phyloP scores from a whole-genome alignment of 2,888 invertebrate species.

The Alentia gelatinosa region DNA sequence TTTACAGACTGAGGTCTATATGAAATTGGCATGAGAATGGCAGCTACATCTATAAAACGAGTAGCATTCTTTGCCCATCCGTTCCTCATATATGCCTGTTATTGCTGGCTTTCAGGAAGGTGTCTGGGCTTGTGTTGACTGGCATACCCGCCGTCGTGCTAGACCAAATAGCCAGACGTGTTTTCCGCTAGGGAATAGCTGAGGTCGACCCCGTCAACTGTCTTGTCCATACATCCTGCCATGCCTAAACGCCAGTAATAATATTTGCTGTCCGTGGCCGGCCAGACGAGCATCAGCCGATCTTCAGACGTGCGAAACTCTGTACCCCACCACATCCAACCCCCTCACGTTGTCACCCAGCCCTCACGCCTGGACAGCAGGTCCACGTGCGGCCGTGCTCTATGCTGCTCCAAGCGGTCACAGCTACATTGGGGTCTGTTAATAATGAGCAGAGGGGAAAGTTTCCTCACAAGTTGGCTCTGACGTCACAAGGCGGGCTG shows the following conservation, averaged over 20 bases:
- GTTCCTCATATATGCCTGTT: too few species aligned
- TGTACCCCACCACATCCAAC: background rate
- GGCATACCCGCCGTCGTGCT: background rate
- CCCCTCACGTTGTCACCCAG: background rate
- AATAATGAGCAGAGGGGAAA: background rate
- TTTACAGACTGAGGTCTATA: background rate
- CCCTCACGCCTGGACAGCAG: background rate
- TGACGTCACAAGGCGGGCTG: background rate
- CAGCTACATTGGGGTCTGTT: background rate
- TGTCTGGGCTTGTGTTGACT: background rate
- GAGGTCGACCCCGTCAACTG: background rate
- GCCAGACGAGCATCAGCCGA: too few species aligned
- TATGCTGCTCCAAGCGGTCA: background rate
- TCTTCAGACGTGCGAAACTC: too few species aligned
- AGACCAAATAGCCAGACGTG: background rate
- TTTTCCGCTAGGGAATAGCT: background rate
- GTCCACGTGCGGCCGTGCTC: background rate
- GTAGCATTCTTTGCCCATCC: background rate
- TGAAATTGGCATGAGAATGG: background rate
- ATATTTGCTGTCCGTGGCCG: background rate
- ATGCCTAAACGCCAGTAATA: background rate
- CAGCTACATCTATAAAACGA: background rate
- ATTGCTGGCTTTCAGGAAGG: background rate
- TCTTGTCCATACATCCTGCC: background rate
- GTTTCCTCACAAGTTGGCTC: slow-evolving; percentile 1